phyloP scores from a whole-genome alignment of 92 coral and sea anemone genomes.

The Phymanthus crucifer region DNA sequence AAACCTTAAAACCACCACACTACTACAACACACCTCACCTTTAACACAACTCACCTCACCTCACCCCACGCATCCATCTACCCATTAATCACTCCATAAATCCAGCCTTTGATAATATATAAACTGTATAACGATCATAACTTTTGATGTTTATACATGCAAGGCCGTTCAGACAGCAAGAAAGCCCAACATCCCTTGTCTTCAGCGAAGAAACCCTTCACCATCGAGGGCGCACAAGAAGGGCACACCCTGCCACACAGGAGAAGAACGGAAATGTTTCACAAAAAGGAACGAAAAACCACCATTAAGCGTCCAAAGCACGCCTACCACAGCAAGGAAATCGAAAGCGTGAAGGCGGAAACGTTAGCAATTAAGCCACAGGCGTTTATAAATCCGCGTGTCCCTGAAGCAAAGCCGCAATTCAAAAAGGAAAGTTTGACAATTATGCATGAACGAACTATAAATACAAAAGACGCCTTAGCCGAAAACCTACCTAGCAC shows the following conservation, averaged over 20 bases:
- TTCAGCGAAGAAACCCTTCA: background rate
- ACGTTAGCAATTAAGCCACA: background rate
- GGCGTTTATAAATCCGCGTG: background rate
- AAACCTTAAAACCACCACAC: no score
- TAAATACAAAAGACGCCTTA: background rate
- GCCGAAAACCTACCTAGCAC: background rate
- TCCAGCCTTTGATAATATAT: background rate
- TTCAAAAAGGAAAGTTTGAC: background rate
- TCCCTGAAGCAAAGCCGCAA: background rate
- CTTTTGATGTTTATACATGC: background rate
- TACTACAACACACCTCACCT: no score
- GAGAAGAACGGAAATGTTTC: slow-evolving; percentile 14
- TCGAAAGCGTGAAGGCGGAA: slow-evolving; percentile 31
- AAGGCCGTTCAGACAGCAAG: background rate
- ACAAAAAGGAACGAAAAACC: slow-evolving; percentile 62
- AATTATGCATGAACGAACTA: background rate
- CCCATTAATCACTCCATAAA: background rate
- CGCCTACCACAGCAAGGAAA: slow-evolving; percentile 52
- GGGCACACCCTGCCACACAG: slow-evolving; percentile 2
- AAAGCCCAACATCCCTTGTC: background rate
- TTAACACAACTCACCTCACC: background rate
- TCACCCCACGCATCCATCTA: background rate
- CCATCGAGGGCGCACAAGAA: slow-evolving; percentile 9
- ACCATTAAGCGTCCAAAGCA: slow-evolving; percentile 44
- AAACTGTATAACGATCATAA: background rate